phyloP scores from a whole-genome alignment of 2,888 invertebrate species.

The Brachylomia viminalis region DNA sequence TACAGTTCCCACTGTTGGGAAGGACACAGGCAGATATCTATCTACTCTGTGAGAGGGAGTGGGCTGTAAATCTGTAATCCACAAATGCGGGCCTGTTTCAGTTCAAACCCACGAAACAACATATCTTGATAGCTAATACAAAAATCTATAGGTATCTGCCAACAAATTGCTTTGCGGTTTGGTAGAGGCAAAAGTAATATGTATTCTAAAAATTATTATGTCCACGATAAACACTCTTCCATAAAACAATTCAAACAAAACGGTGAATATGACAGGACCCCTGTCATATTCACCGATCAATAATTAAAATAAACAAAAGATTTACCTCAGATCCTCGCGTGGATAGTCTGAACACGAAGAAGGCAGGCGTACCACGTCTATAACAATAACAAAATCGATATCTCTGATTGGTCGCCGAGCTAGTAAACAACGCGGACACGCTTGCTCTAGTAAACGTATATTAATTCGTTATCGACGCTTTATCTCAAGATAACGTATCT shows the following conservation, averaged over 20 bases:
- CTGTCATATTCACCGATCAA: background rate
- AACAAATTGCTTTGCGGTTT: background rate
- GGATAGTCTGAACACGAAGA: constrained; percentile 26
- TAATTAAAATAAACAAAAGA: constrained; percentile 16
- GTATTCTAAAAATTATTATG: background rate
- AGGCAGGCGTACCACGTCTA: constrained; percentile 13
- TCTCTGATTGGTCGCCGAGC: constrained; percentile 24
- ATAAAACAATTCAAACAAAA: background rate
- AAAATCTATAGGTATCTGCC: background rate
- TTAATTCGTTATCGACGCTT: constrained; percentile 70
- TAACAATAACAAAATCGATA: constrained; percentile 65
- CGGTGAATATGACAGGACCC: too few species aligned
- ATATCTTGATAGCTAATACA: background rate
- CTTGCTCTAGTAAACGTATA: constrained; percentile 63
- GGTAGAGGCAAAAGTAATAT: background rate
- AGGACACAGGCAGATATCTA: too few species aligned
- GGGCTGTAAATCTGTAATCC: too few species aligned
- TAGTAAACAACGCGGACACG: constrained; percentile 57
- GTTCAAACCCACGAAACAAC: background rate
- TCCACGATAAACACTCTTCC: background rate
- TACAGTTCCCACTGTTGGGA: background rate
- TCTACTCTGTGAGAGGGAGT: background rate
- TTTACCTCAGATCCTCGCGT: constrained; percentile 30
- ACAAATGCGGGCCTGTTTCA: background rate
- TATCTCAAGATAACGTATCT: constrained; percentile 63